phyloP scores from a whole-genome alignment of 2,797 vertebrate species.

The Thalassophryne amazonica region DNA sequence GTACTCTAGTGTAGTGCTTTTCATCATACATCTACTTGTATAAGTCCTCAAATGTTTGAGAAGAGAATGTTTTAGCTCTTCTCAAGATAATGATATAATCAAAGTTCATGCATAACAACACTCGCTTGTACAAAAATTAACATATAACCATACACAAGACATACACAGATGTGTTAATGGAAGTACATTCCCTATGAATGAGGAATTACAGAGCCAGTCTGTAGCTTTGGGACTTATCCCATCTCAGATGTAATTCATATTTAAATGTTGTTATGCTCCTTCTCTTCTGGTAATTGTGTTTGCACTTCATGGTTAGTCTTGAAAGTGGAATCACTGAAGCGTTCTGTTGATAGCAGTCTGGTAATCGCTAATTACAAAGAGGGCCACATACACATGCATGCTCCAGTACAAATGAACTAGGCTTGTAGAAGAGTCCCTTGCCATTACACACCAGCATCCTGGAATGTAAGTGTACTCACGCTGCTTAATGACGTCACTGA shows the following conservation, averaged over 20 bases:
- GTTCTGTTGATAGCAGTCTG: conserved; percentile 61
- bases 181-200: conserved; percentile 26
- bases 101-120: conserved; percentile 3
- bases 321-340: conserved; percentile 64
- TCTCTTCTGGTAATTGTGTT: conserved; percentile 68
- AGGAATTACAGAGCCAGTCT: conserved; percentile 8
- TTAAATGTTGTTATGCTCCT: conserved; percentile 66
- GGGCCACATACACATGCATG: conserved; percentile 12
- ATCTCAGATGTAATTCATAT: conserved; percentile 64
- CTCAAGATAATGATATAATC: conserved; percentile 28
- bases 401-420: conserved; percentile 44
- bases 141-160: conserved; percentile 13
- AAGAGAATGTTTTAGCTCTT: conserved; percentile 26
- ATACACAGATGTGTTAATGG: conserved; percentile 25
- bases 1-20: conserved; percentile 37
- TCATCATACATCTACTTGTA: conserved; percentile 41
- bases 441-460: conserved; percentile 47
- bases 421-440: conserved; percentile 30
- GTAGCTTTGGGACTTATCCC: conserved; percentile 29
- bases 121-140: conserved; percentile 8
- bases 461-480: conserved; percentile 27
- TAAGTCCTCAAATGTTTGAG: conserved; percentile 22
- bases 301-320: conserved; percentile 66
- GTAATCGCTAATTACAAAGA: conserved; percentile 67
- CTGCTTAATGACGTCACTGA: conserved; percentile 24